phyloP scores from a whole-genome alignment of 2,888 invertebrate species.

The Ectemnius lituratus region DNA sequence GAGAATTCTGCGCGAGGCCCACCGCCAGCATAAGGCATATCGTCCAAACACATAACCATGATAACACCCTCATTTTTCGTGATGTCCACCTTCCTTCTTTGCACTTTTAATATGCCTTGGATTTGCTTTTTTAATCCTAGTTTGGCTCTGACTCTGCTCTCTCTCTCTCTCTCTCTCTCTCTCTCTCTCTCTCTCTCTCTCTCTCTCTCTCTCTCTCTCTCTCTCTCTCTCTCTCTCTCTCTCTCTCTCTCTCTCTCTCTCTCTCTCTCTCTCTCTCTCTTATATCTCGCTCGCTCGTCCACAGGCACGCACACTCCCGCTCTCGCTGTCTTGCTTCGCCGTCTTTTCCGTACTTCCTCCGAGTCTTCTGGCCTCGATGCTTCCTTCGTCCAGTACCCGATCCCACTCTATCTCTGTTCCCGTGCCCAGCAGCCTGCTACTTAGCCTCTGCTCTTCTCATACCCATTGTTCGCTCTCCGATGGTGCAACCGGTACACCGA shows the following conservation, averaged over 20 bases:
- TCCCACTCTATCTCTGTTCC: slow-evolving; percentile 47
- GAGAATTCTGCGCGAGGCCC: slow-evolving; percentile 48
- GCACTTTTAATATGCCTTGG: not conserved
- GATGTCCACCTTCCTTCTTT: not conserved
- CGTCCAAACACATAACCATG: slow-evolving; percentile 48
- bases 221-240: too few species aligned
- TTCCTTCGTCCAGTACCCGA: slow-evolving; percentile 26
- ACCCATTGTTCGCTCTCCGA: slow-evolving; percentile 65
- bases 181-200: too few species aligned
- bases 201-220: too few species aligned
- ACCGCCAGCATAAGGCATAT: slow-evolving; percentile 39
- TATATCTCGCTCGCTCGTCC: slow-evolving; percentile 24
- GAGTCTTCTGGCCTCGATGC: slow-evolving; percentile 23
- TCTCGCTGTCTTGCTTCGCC: not conserved
- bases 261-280: slow-evolving; percentile 1
- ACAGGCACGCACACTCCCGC: slow-evolving; percentile 12
- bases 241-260: too few species aligned
- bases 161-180: too few species aligned
- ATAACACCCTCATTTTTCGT: slow-evolving; percentile 45
- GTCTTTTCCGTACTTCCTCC: slow-evolving; percentile 20
- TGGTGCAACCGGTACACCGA: slow-evolving; percentile 56
- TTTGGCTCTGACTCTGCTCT: slow-evolving; percentile 9
- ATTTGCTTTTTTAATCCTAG: not conserved
- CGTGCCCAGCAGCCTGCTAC: slow-evolving; percentile 60
- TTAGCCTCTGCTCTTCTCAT: slow-evolving; percentile 64